Evolutionary conservation across 2,888 invertebrate species (phyloP), one percentile per base, ranked within the genome.

Genomic region (Oeneis ivallda): DNA sequence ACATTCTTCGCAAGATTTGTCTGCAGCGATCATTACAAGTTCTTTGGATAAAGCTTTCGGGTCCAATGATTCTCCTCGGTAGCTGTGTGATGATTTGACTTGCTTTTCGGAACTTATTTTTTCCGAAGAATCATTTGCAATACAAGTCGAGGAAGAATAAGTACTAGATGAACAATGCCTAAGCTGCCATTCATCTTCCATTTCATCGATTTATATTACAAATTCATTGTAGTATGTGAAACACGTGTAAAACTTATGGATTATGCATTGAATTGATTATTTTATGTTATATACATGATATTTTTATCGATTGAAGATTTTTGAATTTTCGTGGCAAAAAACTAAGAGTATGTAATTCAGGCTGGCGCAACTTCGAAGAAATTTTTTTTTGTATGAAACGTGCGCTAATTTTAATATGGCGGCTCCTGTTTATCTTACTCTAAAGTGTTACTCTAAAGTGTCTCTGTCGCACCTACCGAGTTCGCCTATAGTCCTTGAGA

Each of bases 291-390:
- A n/a, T n/a, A n/a, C n/a, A n/a, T n/a, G 26, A 26, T 5, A 26
- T 26, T 26, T 26, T 26, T 26, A 26, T 4, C 26, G 41, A 34
- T 11, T 26, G 26, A 34, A 41, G 34, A 41, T 54, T 76, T 76
- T 79, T 78, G 74, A 69, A 75, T 76, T 75, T 76, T 76, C 66
- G 69, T 68, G 72, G 66, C 65, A 68, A 70, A 64, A 58, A 43
- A 0, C 37, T 1, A 37, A 37, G 7, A 8, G 8, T 37, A 37
- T 37, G 7, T 8, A 37, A 37, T 37, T 8, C 9, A 34, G 32
- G 2, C 32, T 34, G 32, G n/a, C n/a, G n/a, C 32, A 34, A 34
- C 32, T 34, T 34, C 32, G 32, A 34, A 34, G 6, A 34, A 5
- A 34, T 34, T 34, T 34, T n/a, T n/a, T n/a, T n/a, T n/a, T n/a